phyloP scores from a whole-genome alignment of 2,797 vertebrate genomes.

The Knipowitschia caucasica region DNA sequence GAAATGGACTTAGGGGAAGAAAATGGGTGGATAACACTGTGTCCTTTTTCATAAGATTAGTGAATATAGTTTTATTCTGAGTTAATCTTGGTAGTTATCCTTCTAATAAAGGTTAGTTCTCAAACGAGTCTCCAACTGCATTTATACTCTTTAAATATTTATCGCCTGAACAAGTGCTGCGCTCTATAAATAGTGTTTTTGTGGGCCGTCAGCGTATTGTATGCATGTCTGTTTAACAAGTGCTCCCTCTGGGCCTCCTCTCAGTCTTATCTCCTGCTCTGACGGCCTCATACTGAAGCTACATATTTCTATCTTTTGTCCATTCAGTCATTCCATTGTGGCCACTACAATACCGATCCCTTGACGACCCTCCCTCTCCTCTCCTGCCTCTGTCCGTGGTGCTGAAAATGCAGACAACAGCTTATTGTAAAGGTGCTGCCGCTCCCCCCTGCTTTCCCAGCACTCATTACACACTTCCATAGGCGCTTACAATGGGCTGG shows the following conservation, averaged over 20 bases:
- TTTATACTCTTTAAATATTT: slow-evolving; percentile 11
- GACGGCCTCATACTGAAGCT: slow-evolving; percentile 15
- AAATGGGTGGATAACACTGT: too few relatives aligned
- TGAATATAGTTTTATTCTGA: not conserved
- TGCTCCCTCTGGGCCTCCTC: slow-evolving; percentile 26
- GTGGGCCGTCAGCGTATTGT: slow-evolving; percentile 20
- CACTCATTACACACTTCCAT: slow-evolving; percentile 45
- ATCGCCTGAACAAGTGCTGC: not conserved
- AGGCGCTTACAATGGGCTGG: slow-evolving; percentile 13
- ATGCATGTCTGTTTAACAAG: slow-evolving; percentile 41
- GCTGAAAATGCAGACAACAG: slow-evolving; percentile 25
- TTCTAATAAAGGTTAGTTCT: too few relatives aligned
- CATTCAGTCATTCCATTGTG: slow-evolving; percentile 19
- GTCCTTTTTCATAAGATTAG: too few relatives aligned
- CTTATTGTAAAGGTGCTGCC: slow-evolving; percentile 39
- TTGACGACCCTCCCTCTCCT: slow-evolving; percentile 10
- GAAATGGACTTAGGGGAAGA: too few relatives aligned
- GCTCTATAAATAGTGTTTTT: slow-evolving; percentile 18
- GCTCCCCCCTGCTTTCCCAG: slow-evolving; percentile 20
- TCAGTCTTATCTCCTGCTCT: slow-evolving; percentile 27
- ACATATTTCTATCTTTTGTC: slow-evolving; percentile 34
- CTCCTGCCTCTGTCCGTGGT: slow-evolving; percentile 11
- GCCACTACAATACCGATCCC: slow-evolving; percentile 15
- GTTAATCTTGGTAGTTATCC: too few relatives aligned
- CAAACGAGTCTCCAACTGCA: slow-evolving; percentile 2